Evolutionary conservation across 2,888 invertebrate species (phyloP).

Genomic region (Balanococcus diminutus): DNA sequence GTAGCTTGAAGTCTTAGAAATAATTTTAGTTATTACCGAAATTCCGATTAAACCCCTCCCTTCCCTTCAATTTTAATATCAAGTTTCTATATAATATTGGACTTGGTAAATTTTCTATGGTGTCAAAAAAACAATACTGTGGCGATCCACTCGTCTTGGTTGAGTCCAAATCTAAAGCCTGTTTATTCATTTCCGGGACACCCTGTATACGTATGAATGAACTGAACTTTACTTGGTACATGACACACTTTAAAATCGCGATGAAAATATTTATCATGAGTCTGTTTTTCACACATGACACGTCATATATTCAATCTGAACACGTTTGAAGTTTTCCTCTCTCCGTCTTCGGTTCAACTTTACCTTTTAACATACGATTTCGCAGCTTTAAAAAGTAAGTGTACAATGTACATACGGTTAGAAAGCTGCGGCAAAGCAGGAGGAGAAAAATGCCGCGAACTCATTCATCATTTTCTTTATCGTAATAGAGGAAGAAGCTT

Average conservation of each 20-base stretch:
- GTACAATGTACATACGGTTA: too few relatives aligned
- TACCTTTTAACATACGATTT: slow-evolving; percentile 31
- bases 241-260: background rate
- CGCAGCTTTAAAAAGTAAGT: slow-evolving; percentile 13
- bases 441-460: slow-evolving; percentile 16
- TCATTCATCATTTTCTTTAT: slow-evolving; percentile 31
- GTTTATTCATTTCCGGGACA: too few relatives aligned
- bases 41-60: too few relatives aligned
- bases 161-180: too few relatives aligned
- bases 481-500: slow-evolving; percentile 18
- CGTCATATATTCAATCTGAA: slow-evolving; percentile 14
- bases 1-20: too few relatives aligned
- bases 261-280: slow-evolving; percentile 27
- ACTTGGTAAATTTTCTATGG: too few relatives aligned
- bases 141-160: too few relatives aligned
- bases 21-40: too few relatives aligned
- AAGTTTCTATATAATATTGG: too few relatives aligned
- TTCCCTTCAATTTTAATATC: too few relatives aligned
- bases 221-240: background rate
- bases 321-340: slow-evolving; percentile 12
- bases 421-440: background rate
- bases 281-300: slow-evolving; percentile 18
- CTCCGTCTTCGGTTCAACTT: background rate
- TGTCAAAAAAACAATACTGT: too few relatives aligned
- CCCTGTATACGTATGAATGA: too few relatives aligned